phyloP scores from a whole-genome alignment of 2,797 vertebrate genomes.

The Rhynchonycteris naso region DNA sequence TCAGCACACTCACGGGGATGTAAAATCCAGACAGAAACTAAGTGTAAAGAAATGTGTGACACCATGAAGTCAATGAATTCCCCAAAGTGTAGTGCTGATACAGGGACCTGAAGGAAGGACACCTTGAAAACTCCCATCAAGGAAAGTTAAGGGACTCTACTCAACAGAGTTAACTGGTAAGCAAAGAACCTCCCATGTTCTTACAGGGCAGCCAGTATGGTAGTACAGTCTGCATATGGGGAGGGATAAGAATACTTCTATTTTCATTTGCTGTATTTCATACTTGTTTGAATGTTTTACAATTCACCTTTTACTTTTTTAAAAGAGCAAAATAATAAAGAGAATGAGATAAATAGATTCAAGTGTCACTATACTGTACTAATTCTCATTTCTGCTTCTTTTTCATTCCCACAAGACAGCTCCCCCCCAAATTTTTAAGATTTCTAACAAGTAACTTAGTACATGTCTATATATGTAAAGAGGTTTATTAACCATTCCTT shows the following conservation, averaged over 20 bases:
- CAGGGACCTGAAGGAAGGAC: not conserved
- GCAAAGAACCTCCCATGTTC: not conserved
- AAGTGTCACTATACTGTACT: not conserved
- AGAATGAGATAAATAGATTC: not conserved
- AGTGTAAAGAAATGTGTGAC: not conserved
- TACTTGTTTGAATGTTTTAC: not conserved
- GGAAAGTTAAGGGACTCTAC: not conserved
- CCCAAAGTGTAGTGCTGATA: not conserved
- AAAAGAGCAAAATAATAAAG: not conserved
- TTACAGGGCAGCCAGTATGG: too few relatives aligned
- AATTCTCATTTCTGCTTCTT: not conserved
- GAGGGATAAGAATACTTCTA: not conserved
- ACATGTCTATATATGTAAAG: not conserved
- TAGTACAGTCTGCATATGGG: not conserved
- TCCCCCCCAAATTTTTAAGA: not conserved
- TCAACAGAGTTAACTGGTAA: not conserved
- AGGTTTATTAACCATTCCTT: not conserved
- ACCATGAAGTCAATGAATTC: not conserved
- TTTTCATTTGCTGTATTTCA: not conserved
- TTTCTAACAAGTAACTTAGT: slow-evolving; percentile 10
- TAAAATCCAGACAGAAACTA: not conserved
- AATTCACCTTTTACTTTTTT: not conserved
- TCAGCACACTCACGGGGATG: not conserved
- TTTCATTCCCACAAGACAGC: not conserved
- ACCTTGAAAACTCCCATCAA: not conserved